Conservation (phyloP, 1,140 invertebrate genomes). For the Acyrthosiphon pisum region DNA sequence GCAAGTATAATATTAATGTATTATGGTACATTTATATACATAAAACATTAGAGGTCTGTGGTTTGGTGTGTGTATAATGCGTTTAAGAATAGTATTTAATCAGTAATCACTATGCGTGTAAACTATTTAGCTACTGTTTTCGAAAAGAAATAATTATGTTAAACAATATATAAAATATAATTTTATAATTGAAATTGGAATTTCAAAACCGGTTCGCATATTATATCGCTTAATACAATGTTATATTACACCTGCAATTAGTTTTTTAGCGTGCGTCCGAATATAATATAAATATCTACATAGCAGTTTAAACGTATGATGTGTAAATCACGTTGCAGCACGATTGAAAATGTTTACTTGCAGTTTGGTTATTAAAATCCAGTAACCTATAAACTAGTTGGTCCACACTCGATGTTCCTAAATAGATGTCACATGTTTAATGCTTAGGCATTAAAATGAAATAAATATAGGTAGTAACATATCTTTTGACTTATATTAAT, state of each 20-base stretch:
- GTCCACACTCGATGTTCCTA: background rate
- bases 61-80: background rate
- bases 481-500: background rate
- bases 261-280: background rate
- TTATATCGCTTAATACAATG: background rate
- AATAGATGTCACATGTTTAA: background rate
- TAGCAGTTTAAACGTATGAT: background rate
- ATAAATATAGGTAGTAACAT: background rate
- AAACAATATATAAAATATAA: background rate
- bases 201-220: background rate
- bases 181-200: background rate
- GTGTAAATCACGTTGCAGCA: background rate
- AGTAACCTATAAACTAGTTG: too few relatives aligned
- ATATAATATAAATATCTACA: background rate
- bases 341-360: background rate
- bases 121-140: conserved; percentile 7
- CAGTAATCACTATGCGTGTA: conserved; percentile 17
- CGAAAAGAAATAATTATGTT: background rate
- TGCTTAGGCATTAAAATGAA: background rate
- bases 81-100: background rate
- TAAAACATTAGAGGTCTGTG: background rate
- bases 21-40: background rate
- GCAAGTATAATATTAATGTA: background rate
- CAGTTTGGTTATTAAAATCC: background rate
- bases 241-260: background rate